Conservation (phyloP, 1,140 invertebrate species). For the Drosophila ananassae region DNA sequence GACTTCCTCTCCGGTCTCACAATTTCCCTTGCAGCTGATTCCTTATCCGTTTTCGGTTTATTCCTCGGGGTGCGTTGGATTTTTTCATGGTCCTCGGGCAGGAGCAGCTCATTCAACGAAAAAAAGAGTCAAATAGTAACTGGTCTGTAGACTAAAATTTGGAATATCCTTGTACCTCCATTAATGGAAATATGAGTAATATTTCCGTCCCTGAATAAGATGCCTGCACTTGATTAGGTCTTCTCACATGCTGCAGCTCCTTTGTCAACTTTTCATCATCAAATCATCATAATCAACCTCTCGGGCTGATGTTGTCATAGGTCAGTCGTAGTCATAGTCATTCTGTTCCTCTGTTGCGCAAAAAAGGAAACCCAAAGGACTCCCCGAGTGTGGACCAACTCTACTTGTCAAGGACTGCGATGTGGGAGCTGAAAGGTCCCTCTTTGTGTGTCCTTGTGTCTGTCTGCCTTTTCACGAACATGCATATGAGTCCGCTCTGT, state of each 20-base stretch:
- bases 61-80: slow-evolving; percentile 33
- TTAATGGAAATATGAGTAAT: too few species aligned
- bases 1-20: slow-evolving; percentile 13
- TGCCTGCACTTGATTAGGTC: background rate
- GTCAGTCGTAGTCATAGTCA: slow-evolving; percentile 12
- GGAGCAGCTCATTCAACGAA: slow-evolving; percentile 38
- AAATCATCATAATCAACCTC: slow-evolving; percentile 45
- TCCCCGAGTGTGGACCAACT: background rate
- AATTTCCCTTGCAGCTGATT: slow-evolving; percentile 30
- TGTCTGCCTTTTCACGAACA: slow-evolving; percentile 14
- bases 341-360: background rate
- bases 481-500: slow-evolving; percentile 17
- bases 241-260: background rate
- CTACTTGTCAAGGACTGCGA: slow-evolving; percentile 1
- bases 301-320: slow-evolving; percentile 6
- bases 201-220: background rate
- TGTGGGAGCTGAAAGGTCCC: background rate
- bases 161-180: too few species aligned
- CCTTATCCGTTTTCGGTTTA: slow-evolving; percentile 26
- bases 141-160: background rate
- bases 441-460: slow-evolving; percentile 5
- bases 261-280: slow-evolving; percentile 41
- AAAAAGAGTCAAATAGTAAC: slow-evolving; percentile 2
- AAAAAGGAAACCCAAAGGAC: background rate
- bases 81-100: slow-evolving; percentile 31